Percentiles rank a stretch among this genome's conserved stretches.
phyloP scores from a whole-genome alignment of 2,888 invertebrate species.

The Drosophila aldrichi region DNA sequence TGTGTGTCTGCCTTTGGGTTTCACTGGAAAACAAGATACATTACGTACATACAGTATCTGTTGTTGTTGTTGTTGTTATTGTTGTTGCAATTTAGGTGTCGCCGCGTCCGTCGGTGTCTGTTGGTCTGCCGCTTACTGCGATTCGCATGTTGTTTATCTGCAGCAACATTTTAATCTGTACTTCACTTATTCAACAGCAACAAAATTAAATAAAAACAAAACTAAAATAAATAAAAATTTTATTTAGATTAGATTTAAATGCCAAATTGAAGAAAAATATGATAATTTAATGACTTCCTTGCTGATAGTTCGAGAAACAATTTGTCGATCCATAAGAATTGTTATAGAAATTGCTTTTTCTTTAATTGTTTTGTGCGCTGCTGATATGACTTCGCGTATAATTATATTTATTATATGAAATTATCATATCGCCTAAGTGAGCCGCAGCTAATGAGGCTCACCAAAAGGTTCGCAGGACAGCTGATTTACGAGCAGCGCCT shows the following conservation, averaged over 20 bases:
- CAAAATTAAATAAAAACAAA: constrained; percentile 8
- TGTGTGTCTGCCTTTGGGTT: constrained; percentile 42
- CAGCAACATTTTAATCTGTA: constrained; percentile 72
- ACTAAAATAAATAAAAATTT: constrained; percentile 27
- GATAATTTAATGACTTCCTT: constrained; percentile 70
- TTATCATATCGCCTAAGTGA: not conserved
- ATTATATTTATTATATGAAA: constrained; percentile 21
- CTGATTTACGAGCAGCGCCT: not conserved
- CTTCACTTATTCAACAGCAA: constrained; percentile 52
- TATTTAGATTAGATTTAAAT: constrained; percentile 64
- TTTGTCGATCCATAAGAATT: constrained; percentile 27
- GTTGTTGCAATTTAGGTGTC: constrained; percentile 23
- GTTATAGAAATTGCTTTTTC: constrained; percentile 9
- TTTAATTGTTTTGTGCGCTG: constrained; percentile 5
- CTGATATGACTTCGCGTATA: constrained; percentile 17
- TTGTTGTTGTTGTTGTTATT: constrained; percentile 22
- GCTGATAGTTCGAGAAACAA: constrained; percentile 28
- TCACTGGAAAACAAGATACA: constrained; percentile 70
- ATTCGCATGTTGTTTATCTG: constrained; percentile 66
- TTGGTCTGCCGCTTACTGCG: constrained; percentile 46
- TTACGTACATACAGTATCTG: constrained; percentile 34
- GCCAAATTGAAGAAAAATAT: constrained; percentile 20
- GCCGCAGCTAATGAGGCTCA: constrained; percentile 16
- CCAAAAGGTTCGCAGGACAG: constrained; percentile 25
- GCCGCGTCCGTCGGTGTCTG: constrained; percentile 55